A percentile compares a stretch with the other conserved stretches of the same genome.
Conservation (phyloP, 2,888 invertebrate species). For the Archaeoteleia sp. region DNA sequence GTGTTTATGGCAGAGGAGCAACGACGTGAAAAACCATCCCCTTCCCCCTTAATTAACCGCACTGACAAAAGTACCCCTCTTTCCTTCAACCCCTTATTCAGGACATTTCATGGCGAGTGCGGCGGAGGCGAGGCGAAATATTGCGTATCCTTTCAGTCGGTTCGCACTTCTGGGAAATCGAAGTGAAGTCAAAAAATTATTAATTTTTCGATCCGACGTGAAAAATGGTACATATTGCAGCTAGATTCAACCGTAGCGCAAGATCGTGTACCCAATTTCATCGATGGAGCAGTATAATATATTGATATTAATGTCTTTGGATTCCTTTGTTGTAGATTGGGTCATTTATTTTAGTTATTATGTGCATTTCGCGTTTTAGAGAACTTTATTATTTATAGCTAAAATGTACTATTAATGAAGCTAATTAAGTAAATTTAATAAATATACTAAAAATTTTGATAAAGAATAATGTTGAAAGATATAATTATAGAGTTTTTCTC, state of each 20-base stretch:
- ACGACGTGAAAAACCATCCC: constrained; percentile 67
- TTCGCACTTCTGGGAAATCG: constrained; percentile 63
- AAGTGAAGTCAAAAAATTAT: constrained; percentile 62
- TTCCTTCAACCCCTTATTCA: constrained; percentile 46
- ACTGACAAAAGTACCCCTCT: constrained; percentile 47
- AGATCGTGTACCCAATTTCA: constrained; percentile 19
- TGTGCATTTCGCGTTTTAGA: no score
- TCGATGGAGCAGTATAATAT: constrained; percentile 1
- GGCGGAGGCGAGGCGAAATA: constrained; percentile 32
- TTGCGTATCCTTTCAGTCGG: constrained; percentile 38
- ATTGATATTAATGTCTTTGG: constrained; percentile 5
- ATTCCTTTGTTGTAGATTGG: neutral
- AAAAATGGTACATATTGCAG: constrained; percentile 61
- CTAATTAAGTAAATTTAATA: no score
- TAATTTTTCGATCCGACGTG: constrained; percentile 60
- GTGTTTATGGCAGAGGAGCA: constrained; percentile 70
- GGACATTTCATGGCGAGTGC: constrained; percentile 28
- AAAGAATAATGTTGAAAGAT: no score
- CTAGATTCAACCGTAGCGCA: constrained; percentile 24
- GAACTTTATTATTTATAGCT: no score
- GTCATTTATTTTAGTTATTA: neutral
- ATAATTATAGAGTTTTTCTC: no score
- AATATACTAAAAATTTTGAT: no score
- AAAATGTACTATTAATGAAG: no score
- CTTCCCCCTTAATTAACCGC: constrained; percentile 64